Base-by-base conservation (phyloP, 2,113 vertebrate species). In the Mirounga angustirostris region DNA sequence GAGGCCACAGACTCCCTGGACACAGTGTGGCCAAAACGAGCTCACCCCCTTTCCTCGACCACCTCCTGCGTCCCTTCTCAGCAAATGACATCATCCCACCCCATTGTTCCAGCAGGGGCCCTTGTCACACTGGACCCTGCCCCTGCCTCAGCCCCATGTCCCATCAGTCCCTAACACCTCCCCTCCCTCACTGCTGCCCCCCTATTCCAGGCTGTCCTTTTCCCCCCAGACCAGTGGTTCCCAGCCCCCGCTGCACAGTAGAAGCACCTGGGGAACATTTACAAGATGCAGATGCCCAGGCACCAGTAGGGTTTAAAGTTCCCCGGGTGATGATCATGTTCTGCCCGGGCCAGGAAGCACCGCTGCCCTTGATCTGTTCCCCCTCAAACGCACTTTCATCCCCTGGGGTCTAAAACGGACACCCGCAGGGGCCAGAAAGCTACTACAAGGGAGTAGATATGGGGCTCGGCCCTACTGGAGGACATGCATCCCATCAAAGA, bases 391-490 rank as follows among this genome's bases (percentile, higher is more conserved):
- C 8, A 43, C 21, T 26, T 90, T 58, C 73, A 69, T 43, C 1
- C 28, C 11, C 33, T 46, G 84, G 40, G 5, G 58, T 74, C 82
- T 79, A 83, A 89, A 87, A 40, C 15, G 0, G 46, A 22, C 46
- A 19, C 0, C 22, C 21, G 1, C 22, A 5, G 4, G 59, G 9
- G 1, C 18, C 8, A 2, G 52, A 56, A 86, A 59, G 67, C 33
- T 40, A 76, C 59, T 58, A 33, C 28, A 9, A 36, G 5, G 30
- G 40, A 7, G 10, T 4, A 3, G 4, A 0, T 6, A 14, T 4
- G 13, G n/a, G 52, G 40, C 24, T 19, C 10, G 7, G 21, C 40
- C 7, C 54, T 21, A 46, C 13, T 22, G 24, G 21, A 12, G 13
- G 52, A 15, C 2, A 0, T 0, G 6, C 2, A 2, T 50, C 43